Percentiles rank a stretch among this genome's conserved stretches.
Conservation (phyloP, 2,888 invertebrate species). For the Baronia brevicornis region DNA sequence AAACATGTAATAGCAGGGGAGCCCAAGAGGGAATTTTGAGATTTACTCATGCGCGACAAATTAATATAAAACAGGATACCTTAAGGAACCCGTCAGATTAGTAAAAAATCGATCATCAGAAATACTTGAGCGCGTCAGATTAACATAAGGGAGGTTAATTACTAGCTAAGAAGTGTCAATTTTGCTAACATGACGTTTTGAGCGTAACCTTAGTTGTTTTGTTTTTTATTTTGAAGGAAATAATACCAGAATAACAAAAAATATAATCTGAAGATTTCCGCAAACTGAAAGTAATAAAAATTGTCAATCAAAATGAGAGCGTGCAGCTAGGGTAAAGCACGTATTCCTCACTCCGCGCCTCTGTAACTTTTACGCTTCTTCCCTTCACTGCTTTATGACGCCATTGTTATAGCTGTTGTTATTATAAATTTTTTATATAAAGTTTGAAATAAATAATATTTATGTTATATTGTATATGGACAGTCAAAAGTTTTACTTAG, state of each 20-base stretch:
- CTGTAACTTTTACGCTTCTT: conserved; percentile 15
- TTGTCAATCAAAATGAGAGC: conserved; percentile 15
- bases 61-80: too few relatives aligned
- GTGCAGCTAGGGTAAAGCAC: conserved; percentile 15
- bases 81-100: conserved; percentile 22
- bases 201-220: conserved; percentile 1
- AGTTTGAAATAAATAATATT: too few relatives aligned
- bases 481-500: too few relatives aligned
- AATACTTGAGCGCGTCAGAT: conserved; percentile 19
- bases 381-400: conserved; percentile 13
- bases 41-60: too few relatives aligned
- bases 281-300: conserved; percentile 12
- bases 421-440: too few relatives aligned
- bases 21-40: too few relatives aligned
- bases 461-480: too few relatives aligned
- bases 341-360: conserved; percentile 13
- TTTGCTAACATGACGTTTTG: conserved; percentile 16
- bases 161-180: conserved; percentile 7
- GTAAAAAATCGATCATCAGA: conserved; percentile 20
- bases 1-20: too few relatives aligned
- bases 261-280: conserved; percentile 14
- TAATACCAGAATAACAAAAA: conserved; percentile 12
- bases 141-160: conserved; percentile 14
- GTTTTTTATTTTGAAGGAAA: conserved; percentile 12
- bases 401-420: too few relatives aligned